phyloP scores from a whole-genome alignment of 2,797 vertebrate genomes.

The Lindbergichthys nudifrons region DNA sequence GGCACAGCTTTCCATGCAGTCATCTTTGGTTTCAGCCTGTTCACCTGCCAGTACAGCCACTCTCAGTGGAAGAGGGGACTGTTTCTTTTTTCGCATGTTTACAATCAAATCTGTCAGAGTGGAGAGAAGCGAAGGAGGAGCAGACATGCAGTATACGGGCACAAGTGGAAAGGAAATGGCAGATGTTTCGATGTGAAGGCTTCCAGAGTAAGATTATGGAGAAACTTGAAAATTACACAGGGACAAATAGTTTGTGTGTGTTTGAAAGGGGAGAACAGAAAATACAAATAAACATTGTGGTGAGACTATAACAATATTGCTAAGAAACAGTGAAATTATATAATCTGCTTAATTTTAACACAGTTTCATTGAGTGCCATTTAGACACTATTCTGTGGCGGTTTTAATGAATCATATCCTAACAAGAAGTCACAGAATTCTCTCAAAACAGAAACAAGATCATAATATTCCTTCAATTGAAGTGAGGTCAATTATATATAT shows the following conservation, averaged over 20 bases:
- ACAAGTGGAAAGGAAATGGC: background rate
- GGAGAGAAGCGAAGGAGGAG: constrained; percentile 1
- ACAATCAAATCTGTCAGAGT: constrained; percentile 56
- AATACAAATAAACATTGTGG: background rate
- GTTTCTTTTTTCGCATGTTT: constrained; percentile 4
- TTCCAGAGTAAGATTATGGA: background rate
- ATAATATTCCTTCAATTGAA: background rate
- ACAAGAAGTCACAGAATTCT: background rate
- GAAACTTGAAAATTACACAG: background rate
- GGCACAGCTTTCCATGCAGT: constrained; percentile 35
- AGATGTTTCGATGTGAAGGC: background rate
- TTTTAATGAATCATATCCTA: background rate
- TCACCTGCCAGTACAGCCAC: constrained; percentile 11
- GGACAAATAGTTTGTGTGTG: background rate
- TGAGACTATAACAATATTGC: background rate
- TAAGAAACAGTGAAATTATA: background rate
- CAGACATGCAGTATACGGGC: constrained; percentile 42
- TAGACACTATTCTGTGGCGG: background rate
- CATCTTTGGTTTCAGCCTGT: constrained; percentile 63
- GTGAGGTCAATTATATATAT: background rate
- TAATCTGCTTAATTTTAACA: too few species aligned
- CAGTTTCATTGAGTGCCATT: background rate
- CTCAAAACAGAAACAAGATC: background rate
- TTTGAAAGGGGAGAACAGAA: background rate
- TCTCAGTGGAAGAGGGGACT: constrained; percentile 6